These are phyloP conservation scores for Miichthys miiuy DNA, from an alignment of 2,797 vertebrate genomes.

Conservation along the genomic window DNA sequence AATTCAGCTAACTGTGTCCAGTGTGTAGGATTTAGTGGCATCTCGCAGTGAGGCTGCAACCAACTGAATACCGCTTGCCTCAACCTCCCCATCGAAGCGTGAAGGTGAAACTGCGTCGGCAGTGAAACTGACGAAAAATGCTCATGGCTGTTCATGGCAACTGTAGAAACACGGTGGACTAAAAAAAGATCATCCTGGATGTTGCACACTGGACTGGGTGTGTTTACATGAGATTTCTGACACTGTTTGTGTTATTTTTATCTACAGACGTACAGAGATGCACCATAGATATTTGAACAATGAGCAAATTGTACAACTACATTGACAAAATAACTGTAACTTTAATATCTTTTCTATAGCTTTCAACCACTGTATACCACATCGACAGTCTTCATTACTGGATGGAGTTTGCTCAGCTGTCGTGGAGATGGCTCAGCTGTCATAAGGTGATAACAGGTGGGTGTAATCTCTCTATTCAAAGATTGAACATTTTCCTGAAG, in stretches of 20 bases:
- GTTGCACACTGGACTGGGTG: too few species aligned
- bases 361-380: background rate
- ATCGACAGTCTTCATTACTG: background rate
- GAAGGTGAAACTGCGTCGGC: too few species aligned
- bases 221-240: background rate
- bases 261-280: background rate
- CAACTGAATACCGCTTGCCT: too few species aligned
- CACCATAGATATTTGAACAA: background rate
- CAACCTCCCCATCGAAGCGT: too few species aligned
- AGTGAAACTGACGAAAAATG: too few species aligned
- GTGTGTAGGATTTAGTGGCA: too few species aligned
- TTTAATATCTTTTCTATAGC: background rate
- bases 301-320: background rate
- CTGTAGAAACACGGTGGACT: too few species aligned
- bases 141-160: too few species aligned
- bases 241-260: background rate
- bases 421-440: slow-evolving; percentile 6
- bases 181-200: too few species aligned
- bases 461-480: slow-evolving; percentile 24
- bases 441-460: slow-evolving; percentile 34
- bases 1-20: background rate
- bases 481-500: background rate
- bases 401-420: slow-evolving; percentile 32
- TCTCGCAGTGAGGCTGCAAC: too few species aligned
- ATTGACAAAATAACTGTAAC: background rate